phyloP scores from a whole-genome alignment of 2,113 vertebrate species.

The Platysteira castanea region DNA sequence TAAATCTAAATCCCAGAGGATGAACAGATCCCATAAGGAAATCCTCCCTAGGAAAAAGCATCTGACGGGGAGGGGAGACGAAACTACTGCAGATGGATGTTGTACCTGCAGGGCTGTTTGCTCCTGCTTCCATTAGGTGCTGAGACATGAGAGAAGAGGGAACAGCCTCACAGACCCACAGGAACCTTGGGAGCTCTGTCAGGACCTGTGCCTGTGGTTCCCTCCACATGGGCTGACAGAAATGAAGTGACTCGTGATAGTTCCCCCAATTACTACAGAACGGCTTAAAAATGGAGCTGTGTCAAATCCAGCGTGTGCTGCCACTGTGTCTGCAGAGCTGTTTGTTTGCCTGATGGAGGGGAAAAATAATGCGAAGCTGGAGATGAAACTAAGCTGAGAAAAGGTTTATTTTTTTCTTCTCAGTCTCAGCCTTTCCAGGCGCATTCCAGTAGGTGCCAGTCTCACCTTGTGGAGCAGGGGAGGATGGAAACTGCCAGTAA shows the following conservation, averaged over 20 bases:
- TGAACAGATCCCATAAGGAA: not conserved
- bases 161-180: not conserved
- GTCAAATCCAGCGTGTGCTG: not conserved
- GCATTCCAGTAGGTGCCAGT: conserved; percentile 50
- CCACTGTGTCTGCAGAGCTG: not conserved
- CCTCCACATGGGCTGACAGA: not conserved
- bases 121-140: not conserved
- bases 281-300: not conserved
- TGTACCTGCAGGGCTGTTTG: not conserved
- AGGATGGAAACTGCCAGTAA: conserved; percentile 38
- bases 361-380: not conserved
- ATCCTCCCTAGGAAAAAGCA: not conserved
- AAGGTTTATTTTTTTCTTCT: not conserved
- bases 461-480: conserved; percentile 27
- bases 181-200: not conserved
- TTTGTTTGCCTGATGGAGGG: not conserved
- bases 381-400: not conserved
- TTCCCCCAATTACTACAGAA: not conserved
- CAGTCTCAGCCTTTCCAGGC: not conserved
- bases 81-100: not conserved
- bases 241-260: not conserved
- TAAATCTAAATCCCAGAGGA: not conserved
- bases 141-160: not conserved
- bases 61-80: not conserved
- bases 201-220: not conserved